Evolutionary conservation across 2,797 vertebrate species (phyloP), one percentile per base, ranked within the genome.

Genomic region (Choloepus didactylus): DNA sequence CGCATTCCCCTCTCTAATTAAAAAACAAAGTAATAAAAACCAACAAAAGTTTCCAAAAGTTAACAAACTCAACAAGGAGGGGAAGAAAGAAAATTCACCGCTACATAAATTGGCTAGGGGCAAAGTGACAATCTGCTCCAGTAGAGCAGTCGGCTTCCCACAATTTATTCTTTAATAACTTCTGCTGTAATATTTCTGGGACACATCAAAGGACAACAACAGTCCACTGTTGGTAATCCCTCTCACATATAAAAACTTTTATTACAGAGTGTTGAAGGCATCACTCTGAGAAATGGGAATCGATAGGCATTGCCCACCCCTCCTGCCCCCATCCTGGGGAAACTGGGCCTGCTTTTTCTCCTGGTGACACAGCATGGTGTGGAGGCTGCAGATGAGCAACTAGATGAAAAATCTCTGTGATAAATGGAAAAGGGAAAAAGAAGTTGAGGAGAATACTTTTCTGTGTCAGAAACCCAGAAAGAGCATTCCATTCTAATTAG

Each of bases 111-210:
- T 89, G 80, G 69, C 93, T 95, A 85, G 95, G 82, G 94, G 69
- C 94, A 96, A 97, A 97, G 87, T 90, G 70, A 95, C 88, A 97
- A 96, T 94, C 41, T 46, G 31, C 94, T 83, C 9, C 51, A 82
- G 86, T 87, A 44, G 66, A 81, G 35, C 89, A 94, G n/a, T 72
- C 72, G 35, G 89, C 73, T 79, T 96, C 60, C 95, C 95, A 94
- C 84, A 64, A 85, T 97, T 97, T 97, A 97, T 98, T 97, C 97
- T 97, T 97, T 95, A 98, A 97, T 98, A 97, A 96, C 97, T 97
- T 98, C 96, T 96, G 89, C 95, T 91, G 76, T 56, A 97, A 95
- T 94, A 96, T 98, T 98, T 98, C 97, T 97, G 94, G 91, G 95
- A 69, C 93, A 95, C 93, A 97, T 97, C 97, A 98, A 97, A 98